Evolutionary conservation across 2,888 invertebrate species (phyloP), one percentile per base, ranked within the genome.

Genomic region (Hypomecis atomaria): DNA sequence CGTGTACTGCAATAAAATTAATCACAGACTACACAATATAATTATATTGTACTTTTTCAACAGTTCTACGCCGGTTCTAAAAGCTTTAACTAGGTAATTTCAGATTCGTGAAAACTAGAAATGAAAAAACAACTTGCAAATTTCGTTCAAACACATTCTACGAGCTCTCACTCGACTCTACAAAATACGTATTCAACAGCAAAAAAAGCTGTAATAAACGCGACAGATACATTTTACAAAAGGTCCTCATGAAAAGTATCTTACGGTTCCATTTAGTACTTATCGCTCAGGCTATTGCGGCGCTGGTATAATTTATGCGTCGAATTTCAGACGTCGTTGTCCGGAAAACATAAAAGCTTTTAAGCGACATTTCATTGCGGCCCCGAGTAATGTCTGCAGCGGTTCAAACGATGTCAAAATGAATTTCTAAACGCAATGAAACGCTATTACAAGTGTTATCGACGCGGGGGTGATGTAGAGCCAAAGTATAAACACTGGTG

Each of bases 281-380:
- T 70, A 70, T 70, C 67, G 59, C 60, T 55, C 33, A 58, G 44
- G 64, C 65, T 65, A 65, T 62, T 60, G 59, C 66, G 54, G 11
- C 49, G 49, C 56, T 58, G 56, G 13, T 61, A 61, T 59, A 59
- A 68, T 65, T 68, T 65, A 63, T 68, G 61, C 57, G 72, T 78
- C 77, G 78, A 77, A 76, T 74, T 80, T 81, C 75, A 70, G 75
- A 71, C 72, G 75, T 71, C 77, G 78, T 79, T 81, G 82, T 79
- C 81, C 84, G 87, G 85, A 83, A 87, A 87, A 83, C 84, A 84
- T 88, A 82, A 88, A 87, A 85, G 84, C 84, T 85, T 87, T 86
- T 85, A 84, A 81, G 57, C 82, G 74, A 79, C 78, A 76, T 83
- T 80, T 78, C 74, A 71, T 67, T 73, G 77, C 76, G 76, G 71